Conservation (phyloP, 2,113 vertebrate genomes). For the Gorsachius goisagi region DNA sequence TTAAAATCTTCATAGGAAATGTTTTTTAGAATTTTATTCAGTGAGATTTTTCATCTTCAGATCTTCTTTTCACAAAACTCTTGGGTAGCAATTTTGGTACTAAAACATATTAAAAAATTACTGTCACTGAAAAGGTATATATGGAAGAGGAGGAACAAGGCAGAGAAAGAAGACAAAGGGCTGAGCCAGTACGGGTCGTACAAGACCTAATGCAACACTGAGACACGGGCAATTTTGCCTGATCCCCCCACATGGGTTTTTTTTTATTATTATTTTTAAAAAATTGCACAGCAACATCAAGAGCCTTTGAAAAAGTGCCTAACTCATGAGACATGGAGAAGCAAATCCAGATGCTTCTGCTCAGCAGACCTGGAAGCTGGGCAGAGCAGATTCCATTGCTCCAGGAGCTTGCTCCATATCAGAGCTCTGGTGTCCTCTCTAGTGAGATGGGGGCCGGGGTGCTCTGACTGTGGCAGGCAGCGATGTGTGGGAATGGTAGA, state of each 20-base stretch:
- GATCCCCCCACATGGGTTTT: accelerated
- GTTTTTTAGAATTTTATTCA: background rate
- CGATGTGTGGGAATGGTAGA: background rate
- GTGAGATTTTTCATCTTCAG: background rate
- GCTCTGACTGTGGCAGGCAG: background rate
- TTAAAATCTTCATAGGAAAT: background rate
- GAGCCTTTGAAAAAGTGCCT: background rate
- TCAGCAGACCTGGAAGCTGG: background rate
- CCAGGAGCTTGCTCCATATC: background rate
- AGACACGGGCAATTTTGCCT: background rate
- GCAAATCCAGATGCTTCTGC: background rate
- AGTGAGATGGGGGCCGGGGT: background rate
- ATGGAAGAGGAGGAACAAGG: background rate
- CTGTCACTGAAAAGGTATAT: background rate
- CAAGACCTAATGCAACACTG: background rate
- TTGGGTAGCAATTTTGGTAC: background rate
- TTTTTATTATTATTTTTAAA: background rate
- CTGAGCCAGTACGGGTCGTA: background rate
- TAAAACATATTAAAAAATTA: background rate
- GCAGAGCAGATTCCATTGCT: background rate
- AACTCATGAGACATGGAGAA: background rate
- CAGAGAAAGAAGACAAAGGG: background rate
- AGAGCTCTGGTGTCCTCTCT: background rate
- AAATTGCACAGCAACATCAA: background rate
- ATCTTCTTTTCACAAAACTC: background rate